These are phyloP conservation scores for Lysandra coridon DNA, from an alignment of 2,888 invertebrate genomes.

Conservation along the genomic window DNA sequence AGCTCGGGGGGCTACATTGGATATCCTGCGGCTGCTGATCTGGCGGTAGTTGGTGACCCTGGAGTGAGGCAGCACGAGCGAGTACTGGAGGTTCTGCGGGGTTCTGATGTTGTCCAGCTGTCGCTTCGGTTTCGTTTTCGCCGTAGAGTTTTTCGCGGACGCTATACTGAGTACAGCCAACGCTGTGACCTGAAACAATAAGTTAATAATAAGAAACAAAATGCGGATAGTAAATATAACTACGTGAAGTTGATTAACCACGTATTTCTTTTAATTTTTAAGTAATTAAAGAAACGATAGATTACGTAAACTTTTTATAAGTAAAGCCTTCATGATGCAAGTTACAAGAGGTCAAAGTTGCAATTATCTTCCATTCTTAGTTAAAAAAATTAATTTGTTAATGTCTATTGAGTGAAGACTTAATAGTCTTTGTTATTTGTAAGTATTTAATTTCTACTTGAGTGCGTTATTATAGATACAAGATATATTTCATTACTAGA, in stretches of 20 bases:
- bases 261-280: too few species aligned
- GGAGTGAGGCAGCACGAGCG: slow-evolving; percentile 80
- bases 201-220: slow-evolving; percentile 36
- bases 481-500: too few species aligned
- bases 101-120: slow-evolving; percentile 77
- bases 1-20: slow-evolving; percentile 69
- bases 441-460: too few species aligned
- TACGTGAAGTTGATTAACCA: too few species aligned
- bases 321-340: background rate
- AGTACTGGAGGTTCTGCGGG: slow-evolving; percentile 81
- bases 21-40: slow-evolving; percentile 77
- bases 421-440: too few species aligned
- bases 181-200: slow-evolving; percentile 79
- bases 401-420: background rate
- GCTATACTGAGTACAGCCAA: slow-evolving; percentile 77
- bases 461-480: too few species aligned
- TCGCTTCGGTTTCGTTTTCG: slow-evolving; percentile 76
- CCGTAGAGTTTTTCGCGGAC: slow-evolving; percentile 71
- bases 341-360: background rate
- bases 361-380: background rate
- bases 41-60: slow-evolving; percentile 77
- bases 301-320: background rate
- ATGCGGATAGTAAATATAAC: background rate
- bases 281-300: too few species aligned
- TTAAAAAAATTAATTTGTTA: background rate